phyloP scores from a whole-genome alignment of 2,888 invertebrate species.

The Choreutis nemorana region DNA sequence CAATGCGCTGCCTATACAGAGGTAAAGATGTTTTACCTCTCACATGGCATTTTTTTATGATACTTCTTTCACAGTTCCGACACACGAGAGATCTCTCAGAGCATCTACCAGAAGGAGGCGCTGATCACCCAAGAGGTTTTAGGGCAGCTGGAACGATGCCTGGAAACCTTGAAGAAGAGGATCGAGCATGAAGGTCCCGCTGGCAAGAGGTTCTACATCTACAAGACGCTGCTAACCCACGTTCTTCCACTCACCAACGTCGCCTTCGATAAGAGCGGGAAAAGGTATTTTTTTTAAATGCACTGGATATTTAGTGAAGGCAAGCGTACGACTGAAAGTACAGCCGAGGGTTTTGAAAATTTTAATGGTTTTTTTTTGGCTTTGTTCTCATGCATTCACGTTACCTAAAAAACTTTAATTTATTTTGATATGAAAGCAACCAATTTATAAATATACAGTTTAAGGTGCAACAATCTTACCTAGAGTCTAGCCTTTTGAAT shows the following conservation, averaged over 20 bases:
- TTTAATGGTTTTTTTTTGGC: too few relatives aligned
- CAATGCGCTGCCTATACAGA: too few relatives aligned
- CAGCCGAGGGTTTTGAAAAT: conserved; percentile 4
- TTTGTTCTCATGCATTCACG: conserved; percentile 4
- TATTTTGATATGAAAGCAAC: too few relatives aligned
- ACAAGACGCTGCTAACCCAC: conserved; percentile 72
- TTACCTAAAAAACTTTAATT: too few relatives aligned
- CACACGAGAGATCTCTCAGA: conserved; percentile 54
- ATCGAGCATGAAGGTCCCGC: conserved; percentile 66
- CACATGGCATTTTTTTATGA: too few relatives aligned
- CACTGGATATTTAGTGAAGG: conserved; percentile 3
- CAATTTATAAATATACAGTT: too few relatives aligned
- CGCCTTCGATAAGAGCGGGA: conserved; percentile 73
- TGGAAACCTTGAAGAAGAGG: conserved; percentile 70
- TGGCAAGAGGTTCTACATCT: conserved; percentile 71
- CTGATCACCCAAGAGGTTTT: conserved; percentile 66
- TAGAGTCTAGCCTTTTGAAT: too few relatives aligned
- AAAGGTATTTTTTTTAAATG: too few relatives aligned
- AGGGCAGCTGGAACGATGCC: conserved; percentile 66
- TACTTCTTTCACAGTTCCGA: too few relatives aligned
- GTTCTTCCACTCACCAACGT: conserved; percentile 77
- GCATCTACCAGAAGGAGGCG: conserved; percentile 57
- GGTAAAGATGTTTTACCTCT: too few relatives aligned
- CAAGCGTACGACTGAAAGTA: not conserved
- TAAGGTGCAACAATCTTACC: too few relatives aligned